Evolutionary conservation across 2,113 vertebrate genomes (phyloP), one percentile per base, ranked within the genome.

Genomic region (Aphyosemion australe): DNA sequence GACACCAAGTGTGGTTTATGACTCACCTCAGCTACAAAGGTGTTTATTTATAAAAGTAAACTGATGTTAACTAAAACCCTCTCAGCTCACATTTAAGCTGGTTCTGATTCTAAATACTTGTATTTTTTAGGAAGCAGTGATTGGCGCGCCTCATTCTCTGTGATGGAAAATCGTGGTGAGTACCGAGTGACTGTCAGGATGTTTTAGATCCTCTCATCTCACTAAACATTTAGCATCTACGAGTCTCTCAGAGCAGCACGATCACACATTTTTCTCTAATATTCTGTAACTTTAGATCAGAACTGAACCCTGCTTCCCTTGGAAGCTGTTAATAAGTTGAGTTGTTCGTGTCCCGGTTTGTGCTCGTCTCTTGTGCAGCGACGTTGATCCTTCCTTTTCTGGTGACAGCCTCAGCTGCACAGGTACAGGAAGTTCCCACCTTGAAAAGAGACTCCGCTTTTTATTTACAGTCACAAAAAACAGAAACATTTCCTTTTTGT

Each of bases 111-210:
- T 54, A n/a, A 26, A 31, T 56, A 60, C 51, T 74, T 65, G 80
- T 46, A 54, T 82, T 78, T 86, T 88, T 72, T 84, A 93, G 92
- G 88, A 91, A 69, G 75, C 76, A 65, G 84, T 81, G 85, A 86
- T 76, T 69, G 85, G 57, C 85, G 78, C 61, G 82, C 87, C 81
- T 88, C 87, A 84, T 83, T 84, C 85, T 88, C 88, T 91, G 92
- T 93, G 84, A 93, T 93, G 92, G 92, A 93, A 91, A 91, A 91
- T 90, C 89, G 78, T 78, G 92, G 92, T 93, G 84, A 92, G 92
- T 91, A 78, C 59, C 60, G 70, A 60, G 42, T 71, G 65, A 45
- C 45, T 70, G 1, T 81, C 51, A 76, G 41, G 12, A 42, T 12
- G 41, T 42, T 42, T 12, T 12, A 11, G 1, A 14, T 42, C 41